Base-by-base conservation (phyloP, 1,140 invertebrate species). In the Polypedilum pembai region DNA sequence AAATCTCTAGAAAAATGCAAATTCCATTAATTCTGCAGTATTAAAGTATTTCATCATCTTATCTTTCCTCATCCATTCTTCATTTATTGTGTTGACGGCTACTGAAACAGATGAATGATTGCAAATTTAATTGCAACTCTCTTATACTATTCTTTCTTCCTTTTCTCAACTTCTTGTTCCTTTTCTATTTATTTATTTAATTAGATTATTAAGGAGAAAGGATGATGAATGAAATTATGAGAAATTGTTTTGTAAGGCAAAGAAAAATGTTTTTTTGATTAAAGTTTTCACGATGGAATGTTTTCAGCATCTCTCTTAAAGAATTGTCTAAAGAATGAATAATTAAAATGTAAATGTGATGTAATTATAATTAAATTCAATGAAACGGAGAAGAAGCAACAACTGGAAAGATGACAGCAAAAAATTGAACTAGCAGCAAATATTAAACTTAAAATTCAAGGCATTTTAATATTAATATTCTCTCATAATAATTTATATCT, bases 281-380 rank as follows among this genome's bases (percentile, higher is more conserved):
- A 15, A 56, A 56, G 12, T 45, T 56, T 56, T 56, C 45, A 15
- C 45, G 10, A 56, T 12, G 45, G 45, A 56, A 56, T 56, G 45
- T 56, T n/a, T 56, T 56, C 12, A 56, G 12, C 45, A 56, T 56
- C 5, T 56, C 12, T 56, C 45, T n/a, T 56, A 12, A 56, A 56
- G 45, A 15, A 56, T 56, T 56, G 45, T 56, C 12, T 56, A 56
- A n/a, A n/a, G n/a, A 15, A 56, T 56, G 45, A 69, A 69, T 69
- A 69, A 69, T 69, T 69, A 69, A 33, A 33, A 69, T 69, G 65
- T 69, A 18, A 69, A 69, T 69, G 65, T 18, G 65, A 69, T 69
- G 65, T 69, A 69, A 69, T 69, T 21, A 69, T 69, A 69, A 69
- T 69, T 69, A 69, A 69, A 69, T 69, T 69, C 65, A 69, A 18